Base-by-base conservation (phyloP, 2,888 invertebrate species). In the Julus scandinavius region DNA sequence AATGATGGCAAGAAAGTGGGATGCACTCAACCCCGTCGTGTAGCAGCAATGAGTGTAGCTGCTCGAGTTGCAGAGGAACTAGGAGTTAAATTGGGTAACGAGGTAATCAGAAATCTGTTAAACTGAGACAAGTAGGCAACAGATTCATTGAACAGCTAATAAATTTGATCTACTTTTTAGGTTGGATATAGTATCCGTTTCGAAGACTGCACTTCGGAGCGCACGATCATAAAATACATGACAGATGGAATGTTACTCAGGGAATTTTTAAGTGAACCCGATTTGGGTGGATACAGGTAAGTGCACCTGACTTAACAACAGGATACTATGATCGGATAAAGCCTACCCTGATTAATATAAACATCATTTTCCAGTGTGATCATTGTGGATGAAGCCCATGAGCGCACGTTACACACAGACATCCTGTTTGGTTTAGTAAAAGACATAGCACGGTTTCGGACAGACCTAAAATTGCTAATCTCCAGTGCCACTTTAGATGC, bases 41-140 rank as follows among this genome's bases (percentile, higher is more conserved):
- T 99, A 1, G 99, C 99, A 40, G 99, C 99, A 2, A 99, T 99
- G 99, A 98, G 98, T n/a, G 99, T 99, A 40, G 97, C 99, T 38
- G 96, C 99, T 4, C 95, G 99, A 92, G 99, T 99, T 0, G 97
- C 99, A 2, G 97, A 99, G 92, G 99, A 99, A 94, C 97, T 99
- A 97, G 95, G 95, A 90, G 96, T 97, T 0, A 99, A 99, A 93
- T 93, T 99, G 45, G 99, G 99, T 54, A 92, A 93, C 91, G 92
- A 93, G 91, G 92, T 87, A 97, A 96, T 92, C 29, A 20, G 45
- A 49, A 11, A 49, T 13, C 49, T 49, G 6, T 49, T 50, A 50
- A 50, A 50, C 6, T 29, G 29, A 29, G 29, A 29, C 29, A 29
- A 29, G 29, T 29, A 29, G 29, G 45, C 5, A 45, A 45, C 45